A percentile compares a stretch with the other conserved stretches of the same genome.
Conservation (phyloP, 1,140 invertebrate species). For the Leptinotarsa undecemlineata region DNA sequence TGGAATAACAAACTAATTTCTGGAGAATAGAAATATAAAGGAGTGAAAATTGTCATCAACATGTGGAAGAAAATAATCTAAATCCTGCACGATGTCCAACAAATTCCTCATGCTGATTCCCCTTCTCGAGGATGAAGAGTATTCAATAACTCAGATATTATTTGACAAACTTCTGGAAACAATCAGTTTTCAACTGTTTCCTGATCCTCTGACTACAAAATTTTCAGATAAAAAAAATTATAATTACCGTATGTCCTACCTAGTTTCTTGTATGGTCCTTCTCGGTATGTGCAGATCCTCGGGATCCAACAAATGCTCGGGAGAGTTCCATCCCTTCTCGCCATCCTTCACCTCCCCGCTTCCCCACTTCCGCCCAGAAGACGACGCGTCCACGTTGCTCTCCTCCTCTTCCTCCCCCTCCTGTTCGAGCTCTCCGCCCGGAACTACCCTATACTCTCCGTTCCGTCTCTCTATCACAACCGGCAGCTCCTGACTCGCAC, state of each 20-base stretch:
- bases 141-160: too few relatives aligned
- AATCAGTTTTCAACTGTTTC: too few relatives aligned
- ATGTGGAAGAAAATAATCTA: too few relatives aligned
- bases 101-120: too few relatives aligned
- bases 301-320: slow-evolving; percentile 41
- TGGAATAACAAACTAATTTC: too few relatives aligned
- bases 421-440: slow-evolving; percentile 63
- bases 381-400: slow-evolving; percentile 50
- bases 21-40: too few relatives aligned
- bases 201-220: too few relatives aligned
- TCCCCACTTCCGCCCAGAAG: slow-evolving; percentile 29
- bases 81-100: too few relatives aligned
- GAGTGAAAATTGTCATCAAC: too few relatives aligned
- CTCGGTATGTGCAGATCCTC: slow-evolving; percentile 49
- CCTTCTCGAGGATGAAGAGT: too few relatives aligned
- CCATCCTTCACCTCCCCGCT: slow-evolving; percentile 11
- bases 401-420: slow-evolving; percentile 61
- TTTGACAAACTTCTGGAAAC: too few relatives aligned
- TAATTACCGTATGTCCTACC: slow-evolving; percentile 34
- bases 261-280: slow-evolving; percentile 39
- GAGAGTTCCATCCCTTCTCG: slow-evolving; percentile 40
- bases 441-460: slow-evolving; percentile 71
- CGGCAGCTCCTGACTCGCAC: slow-evolving; percentile 38
- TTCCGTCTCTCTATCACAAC: slow-evolving; percentile 59
- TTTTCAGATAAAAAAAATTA: neutral